phyloP scores from a whole-genome alignment of 2,113 vertebrate genomes.

The Coptodon rendalli region DNA sequence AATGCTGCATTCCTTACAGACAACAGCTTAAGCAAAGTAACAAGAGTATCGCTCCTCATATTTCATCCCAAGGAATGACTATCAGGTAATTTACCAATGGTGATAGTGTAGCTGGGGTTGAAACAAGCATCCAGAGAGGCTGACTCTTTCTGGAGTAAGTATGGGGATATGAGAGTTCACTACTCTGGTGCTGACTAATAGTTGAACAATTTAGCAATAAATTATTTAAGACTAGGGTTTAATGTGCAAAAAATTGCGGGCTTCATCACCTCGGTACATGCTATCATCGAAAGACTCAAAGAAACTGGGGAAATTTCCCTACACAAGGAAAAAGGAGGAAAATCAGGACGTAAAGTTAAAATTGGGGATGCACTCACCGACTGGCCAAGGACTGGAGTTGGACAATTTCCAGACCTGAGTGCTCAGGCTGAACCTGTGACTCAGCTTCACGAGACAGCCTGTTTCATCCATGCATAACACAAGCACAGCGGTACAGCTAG shows the following conservation, averaged over 20 bases:
- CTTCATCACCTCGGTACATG: fast-evolving
- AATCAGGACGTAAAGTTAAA: not conserved
- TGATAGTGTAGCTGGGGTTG: not conserved
- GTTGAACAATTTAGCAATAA: not conserved
- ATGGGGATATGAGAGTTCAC: not conserved
- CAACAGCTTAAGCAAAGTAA: not conserved
- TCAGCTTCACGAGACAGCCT: not conserved
- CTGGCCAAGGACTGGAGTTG: not conserved
- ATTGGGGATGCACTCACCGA: fast-evolving
- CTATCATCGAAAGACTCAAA: not conserved
- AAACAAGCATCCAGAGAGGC: not conserved
- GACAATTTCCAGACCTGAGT: not conserved
- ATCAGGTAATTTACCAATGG: not conserved
- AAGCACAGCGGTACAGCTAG: not conserved
- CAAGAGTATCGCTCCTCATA: not conserved
- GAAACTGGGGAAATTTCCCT: not conserved
- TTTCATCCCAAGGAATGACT: not conserved
- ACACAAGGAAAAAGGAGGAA: not conserved
- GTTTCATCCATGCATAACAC: not conserved
- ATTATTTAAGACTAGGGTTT: not conserved
- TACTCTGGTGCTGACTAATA: not conserved
- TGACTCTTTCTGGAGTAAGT: not conserved
- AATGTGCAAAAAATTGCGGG: not conserved
- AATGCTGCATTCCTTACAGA: not conserved
- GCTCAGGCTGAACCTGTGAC: not conserved